phyloP scores from a whole-genome alignment of 2,113 vertebrate genomes.

The Megalops atlanticus region DNA sequence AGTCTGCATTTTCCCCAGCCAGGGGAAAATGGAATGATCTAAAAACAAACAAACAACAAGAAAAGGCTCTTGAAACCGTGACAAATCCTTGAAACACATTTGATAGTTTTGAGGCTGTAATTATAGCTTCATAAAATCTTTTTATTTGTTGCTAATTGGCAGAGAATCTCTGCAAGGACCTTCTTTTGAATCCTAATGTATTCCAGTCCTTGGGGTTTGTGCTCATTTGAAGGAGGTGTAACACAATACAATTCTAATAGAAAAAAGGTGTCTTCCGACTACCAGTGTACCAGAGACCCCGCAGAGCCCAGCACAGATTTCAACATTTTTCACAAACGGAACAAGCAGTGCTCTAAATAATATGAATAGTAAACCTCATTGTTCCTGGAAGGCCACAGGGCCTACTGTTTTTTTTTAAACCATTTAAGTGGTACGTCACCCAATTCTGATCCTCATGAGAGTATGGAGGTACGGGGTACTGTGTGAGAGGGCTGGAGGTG shows the following conservation, averaged over 20 bases:
- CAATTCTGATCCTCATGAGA: too few species aligned
- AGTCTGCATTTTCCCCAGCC: conserved; percentile 34
- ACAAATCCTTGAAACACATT: not conserved
- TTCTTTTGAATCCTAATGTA: conserved; percentile 14
- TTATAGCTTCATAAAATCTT: not conserved
- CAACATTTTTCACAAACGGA: not conserved
- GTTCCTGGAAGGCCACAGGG: too few species aligned
- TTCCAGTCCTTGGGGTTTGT: conserved; percentile 24
- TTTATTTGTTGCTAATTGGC: conserved; percentile 7
- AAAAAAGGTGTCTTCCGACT: conserved; percentile 20
- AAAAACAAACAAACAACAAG: conserved; percentile 45
- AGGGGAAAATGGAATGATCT: conserved; percentile 23
- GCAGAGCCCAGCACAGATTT: not conserved
- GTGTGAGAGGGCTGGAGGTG: not conserved
- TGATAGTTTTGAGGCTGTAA: not conserved
- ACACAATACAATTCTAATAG: conserved; percentile 23
- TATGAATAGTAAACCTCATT: too few species aligned
- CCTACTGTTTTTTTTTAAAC: too few species aligned
- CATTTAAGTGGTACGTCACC: too few species aligned
- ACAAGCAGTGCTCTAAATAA: conserved; percentile 24
- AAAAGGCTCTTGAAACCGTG: not conserved
- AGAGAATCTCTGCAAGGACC: not conserved
- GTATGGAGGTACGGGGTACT: not conserved
- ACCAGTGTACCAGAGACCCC: conserved; percentile 2
- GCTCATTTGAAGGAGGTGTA: conserved; percentile 29